Evolutionary conservation across 2,797 vertebrate genomes (phyloP).

Genomic region (Pantherophis vulpinus): DNA sequence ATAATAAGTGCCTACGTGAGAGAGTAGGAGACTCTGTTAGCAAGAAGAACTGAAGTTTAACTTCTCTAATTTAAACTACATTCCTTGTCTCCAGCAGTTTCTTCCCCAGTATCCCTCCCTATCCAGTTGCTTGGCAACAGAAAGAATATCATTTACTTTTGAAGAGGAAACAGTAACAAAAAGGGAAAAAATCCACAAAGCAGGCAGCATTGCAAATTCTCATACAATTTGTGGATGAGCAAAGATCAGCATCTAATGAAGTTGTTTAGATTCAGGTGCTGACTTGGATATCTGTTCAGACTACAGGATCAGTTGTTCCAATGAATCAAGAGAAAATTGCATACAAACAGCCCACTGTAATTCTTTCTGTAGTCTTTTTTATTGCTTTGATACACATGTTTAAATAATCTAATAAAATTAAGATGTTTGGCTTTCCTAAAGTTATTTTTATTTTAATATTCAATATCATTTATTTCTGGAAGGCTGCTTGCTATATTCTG

Average conservation of each 20-base stretch:
- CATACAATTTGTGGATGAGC: slow-evolving; percentile 54
- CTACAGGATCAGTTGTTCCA: slow-evolving; percentile 71
- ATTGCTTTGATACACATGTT: slow-evolving; percentile 59
- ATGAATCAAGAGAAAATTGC: slow-evolving; percentile 75
- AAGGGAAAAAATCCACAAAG: slow-evolving; percentile 53
- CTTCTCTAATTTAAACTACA: background rate
- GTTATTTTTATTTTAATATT: slow-evolving; percentile 45
- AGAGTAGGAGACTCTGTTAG: slow-evolving; percentile 14
- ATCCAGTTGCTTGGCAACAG: slow-evolving; percentile 50
- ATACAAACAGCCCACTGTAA: slow-evolving; percentile 70
- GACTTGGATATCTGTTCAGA: slow-evolving; percentile 53
- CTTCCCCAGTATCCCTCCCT: background rate
- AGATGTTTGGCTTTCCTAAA: slow-evolving; percentile 33
- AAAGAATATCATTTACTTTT: slow-evolving; percentile 63
- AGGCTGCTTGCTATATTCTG: background rate
- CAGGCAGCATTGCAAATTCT: slow-evolving; percentile 58
- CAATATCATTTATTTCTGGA: background rate
- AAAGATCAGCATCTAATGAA: slow-evolving; percentile 68
- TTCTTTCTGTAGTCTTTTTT: slow-evolving; percentile 52
- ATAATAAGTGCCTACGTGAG: slow-evolving; percentile 17
- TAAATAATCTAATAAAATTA: slow-evolving; percentile 22
- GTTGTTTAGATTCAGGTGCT: slow-evolving; percentile 72
- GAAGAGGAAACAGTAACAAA: slow-evolving; percentile 62
- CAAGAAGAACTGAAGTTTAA: slow-evolving; percentile 35
- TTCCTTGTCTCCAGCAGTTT: slow-evolving; percentile 11